Evolutionary conservation across 2,888 invertebrate species (phyloP), one percentile per base, ranked within the genome.

Genomic region (Trachelus stipa): DNA sequence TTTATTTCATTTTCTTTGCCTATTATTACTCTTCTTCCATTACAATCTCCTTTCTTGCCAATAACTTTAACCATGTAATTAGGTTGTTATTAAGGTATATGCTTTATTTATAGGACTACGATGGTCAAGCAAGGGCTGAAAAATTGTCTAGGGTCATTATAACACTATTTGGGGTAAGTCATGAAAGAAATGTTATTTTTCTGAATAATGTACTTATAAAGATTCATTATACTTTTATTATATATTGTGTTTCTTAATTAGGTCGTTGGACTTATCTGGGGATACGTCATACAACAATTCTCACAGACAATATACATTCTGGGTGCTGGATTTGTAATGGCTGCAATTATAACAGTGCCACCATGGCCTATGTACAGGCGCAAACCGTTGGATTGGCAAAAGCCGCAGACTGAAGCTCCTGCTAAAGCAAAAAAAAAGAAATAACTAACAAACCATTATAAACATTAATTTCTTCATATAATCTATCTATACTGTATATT

Each of bases 351-450:
- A 73, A 97, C 98, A 0, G 95, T 98, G 86, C 98, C 98, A 35
- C 98, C 98, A n/a, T 98, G 98, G 98, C 97, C 98, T 0, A 96
- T 98, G 94, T 98, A 97, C 89, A 94, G 98, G 81, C 94, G 95
- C 82, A 97, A 97, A 89, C 95, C 98, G 3, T 92, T 98, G 9
- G 95, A 95, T 82, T 98, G 98, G 98, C 97, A 97, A 90, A 97
- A 97, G 89, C 94, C 96, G 6, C 92, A 94, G 77, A 92, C 92
- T 74, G 92, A 93, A 80, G 85, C 85, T 76, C 83, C 87, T 9
- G 82, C 88, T 9, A 92, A 92, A 82, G 83, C 87, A 1, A 93
- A 93, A 82, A 93, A 93, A 86, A 93, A 93, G 87, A 93, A 93
- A 86, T 92, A 92, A 85, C 79, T 37, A 15, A 15, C 15, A 15